These are phyloP conservation scores for Drosophila novamexicana DNA, from an alignment of 1,140 invertebrate genomes.

Conservation along the genomic window DNA sequence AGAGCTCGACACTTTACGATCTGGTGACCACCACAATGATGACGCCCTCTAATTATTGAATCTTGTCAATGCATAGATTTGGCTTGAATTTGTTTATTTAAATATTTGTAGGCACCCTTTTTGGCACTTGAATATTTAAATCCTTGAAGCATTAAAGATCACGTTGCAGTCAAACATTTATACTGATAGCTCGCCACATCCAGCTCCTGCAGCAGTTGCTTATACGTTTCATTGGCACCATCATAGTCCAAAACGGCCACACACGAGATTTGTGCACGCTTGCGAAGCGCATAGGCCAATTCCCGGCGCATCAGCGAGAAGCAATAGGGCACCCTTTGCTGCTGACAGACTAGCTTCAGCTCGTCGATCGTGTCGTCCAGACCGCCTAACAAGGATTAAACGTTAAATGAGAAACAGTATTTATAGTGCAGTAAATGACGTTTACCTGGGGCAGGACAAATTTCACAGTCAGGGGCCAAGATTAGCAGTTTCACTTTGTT, in stretches of 20 bases:
- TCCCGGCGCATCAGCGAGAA: slow-evolving; percentile 68
- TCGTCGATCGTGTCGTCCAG: slow-evolving; percentile 64
- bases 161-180: slow-evolving; percentile 47
- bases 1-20: slow-evolving; percentile 43
- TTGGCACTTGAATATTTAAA: slow-evolving; percentile 40
- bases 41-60: slow-evolving; percentile 43
- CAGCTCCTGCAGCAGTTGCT: slow-evolving; percentile 55
- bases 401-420: not conserved
- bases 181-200: slow-evolving; percentile 54
- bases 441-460: slow-evolving; percentile 49
- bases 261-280: slow-evolving; percentile 75
- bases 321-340: slow-evolving; percentile 65
- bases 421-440: not conserved
- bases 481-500: slow-evolving; percentile 87
- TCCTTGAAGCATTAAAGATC: slow-evolving; percentile 42
- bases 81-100: not conserved
- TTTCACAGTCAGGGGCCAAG: slow-evolving; percentile 86
- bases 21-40: slow-evolving; percentile 61
- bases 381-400: slow-evolving; percentile 37
- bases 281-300: slow-evolving; percentile 65
- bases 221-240: slow-evolving; percentile 61
- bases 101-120: slow-evolving; percentile 28
- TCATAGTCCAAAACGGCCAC: slow-evolving; percentile 76
- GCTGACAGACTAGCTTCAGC: slow-evolving; percentile 63
- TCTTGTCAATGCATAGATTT: not conserved